Base-by-base conservation (phyloP, 2,113 vertebrate species). In the Tupaia tana region DNA sequence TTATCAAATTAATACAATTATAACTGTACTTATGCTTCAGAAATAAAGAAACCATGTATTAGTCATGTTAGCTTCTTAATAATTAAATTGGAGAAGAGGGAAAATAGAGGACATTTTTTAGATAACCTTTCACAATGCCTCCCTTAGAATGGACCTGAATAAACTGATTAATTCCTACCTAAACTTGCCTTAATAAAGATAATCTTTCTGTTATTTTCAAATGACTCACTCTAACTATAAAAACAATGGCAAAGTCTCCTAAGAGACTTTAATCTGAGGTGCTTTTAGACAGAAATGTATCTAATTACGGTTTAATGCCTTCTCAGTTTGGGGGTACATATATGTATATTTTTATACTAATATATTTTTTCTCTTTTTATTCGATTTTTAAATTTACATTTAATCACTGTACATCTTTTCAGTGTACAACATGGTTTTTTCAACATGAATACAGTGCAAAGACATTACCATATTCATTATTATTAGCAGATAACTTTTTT, bases 1-100 rank as follows among this genome's bases (percentile, higher is more conserved):
- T 90, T 86, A 54, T 56, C 73, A 90, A 86, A 85, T 75, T 69
- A 66, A 91, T 86, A 6, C 24, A 89, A 31, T 82, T 27, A 29
- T 74, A 86, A 7, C 1, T 93, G 3, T n/a, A 87, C 54, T 81
- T 13, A 70, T 64, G 11, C 25, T 79, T 20, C 19, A 86, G 58
- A 29, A 61, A 66, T 43, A 91, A 87, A 89, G 22, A 69, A 75
- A 61, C 14, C 18, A 43, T 15, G 64, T 10, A 20, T 31, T 84
- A 56, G 9, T 69, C 14, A 34, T 7, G 6, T 59, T 67, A 61
- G 19, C 1, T 75, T 16, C 56, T 87, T 43, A 81, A 24, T 14
- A 87, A 75, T 10, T 79, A 22, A 27, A 61, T 22, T 31, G 58
- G 18, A 6, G 13, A 73, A 78, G n/a, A 86, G n/a, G 43, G 11